Evolutionary conservation across 1,140 invertebrate species (phyloP), one percentile per base, ranked within the genome.

Genomic region (Dendroctonus valens): DNA sequence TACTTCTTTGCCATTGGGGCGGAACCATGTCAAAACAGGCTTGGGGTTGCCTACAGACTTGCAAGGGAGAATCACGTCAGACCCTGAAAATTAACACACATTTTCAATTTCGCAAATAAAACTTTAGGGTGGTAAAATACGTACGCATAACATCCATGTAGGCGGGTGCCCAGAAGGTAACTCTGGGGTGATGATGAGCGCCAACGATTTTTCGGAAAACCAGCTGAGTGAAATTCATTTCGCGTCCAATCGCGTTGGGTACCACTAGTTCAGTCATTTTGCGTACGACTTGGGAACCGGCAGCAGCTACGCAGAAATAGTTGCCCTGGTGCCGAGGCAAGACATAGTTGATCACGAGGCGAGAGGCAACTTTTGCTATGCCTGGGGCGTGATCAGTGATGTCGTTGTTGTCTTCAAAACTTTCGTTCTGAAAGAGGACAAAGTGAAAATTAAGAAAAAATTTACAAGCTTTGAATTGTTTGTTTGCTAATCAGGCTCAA

Each of bases 251-350:
- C n/a, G 60, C 70, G 40, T 71, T 72, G 3, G 68, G 62, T 4
- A 81, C 81, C 67, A 80, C 78, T 2, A 87, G 78, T 15, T 78
- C 81, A 9, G 83, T 83, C 11, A 81, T 78, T n/a, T 81, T 80
- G 5, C 75, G 81, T 7, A 83, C 79, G 9, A 83, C 82, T 67
- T 86, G 82, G 7, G 81, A 75, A 2, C 85, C 86, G 26, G 86
- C 80, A n/a, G 82, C 81, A 2, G 87, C 91, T 1, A 90, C 82
- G 72, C 92, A 94, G 8, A 87, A 89, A 76, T 89, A 92, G 6
- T 81, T 77, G 26, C 84, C 86, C 65, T 83, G 78, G 66, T 88
- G 84, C 4, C 82, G 79, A 11, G 83, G 81, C 11, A 81, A 74
- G 4, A 86, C 78, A 61, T 86, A 85, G 58, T 85, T 83, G 55